These are phyloP conservation scores for Benthosema pterotum DNA, from an alignment of 2,797 vertebrate species.

Conservation along the genomic window DNA sequence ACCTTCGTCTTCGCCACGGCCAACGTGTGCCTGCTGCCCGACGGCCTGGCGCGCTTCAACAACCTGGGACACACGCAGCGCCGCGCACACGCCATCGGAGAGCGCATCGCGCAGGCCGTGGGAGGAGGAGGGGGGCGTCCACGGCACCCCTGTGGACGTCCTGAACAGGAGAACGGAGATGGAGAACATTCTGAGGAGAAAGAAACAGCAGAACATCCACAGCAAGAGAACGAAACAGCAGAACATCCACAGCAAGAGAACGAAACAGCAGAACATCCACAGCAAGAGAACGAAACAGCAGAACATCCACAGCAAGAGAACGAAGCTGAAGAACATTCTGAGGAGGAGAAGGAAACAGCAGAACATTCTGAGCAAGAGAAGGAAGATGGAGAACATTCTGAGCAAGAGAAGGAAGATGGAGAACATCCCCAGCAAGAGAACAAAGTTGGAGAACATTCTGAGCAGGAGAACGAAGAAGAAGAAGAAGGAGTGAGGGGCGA, in stretches of 20 bases:
- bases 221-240: slow-evolving; percentile 42
- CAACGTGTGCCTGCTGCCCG: slow-evolving; percentile 86
- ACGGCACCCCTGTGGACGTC: too few species aligned
- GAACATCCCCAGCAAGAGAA: slow-evolving; percentile 57
- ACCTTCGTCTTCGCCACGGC: slow-evolving; percentile 79
- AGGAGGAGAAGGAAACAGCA: slow-evolving; percentile 41
- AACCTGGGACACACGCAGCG: slow-evolving; percentile 80
- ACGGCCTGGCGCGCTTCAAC: slow-evolving; percentile 86
- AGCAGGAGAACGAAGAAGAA: slow-evolving; percentile 42
- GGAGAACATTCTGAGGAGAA: too few species aligned
- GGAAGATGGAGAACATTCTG: slow-evolving; percentile 42
- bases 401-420: slow-evolving; percentile 42
- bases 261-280: slow-evolving; percentile 41
- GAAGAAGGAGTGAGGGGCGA: slow-evolving; percentile 55
- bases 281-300: slow-evolving; percentile 42
- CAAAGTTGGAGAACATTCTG: slow-evolving; percentile 42
- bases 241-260: slow-evolving; percentile 57
- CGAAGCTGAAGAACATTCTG: slow-evolving; percentile 42
- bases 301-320: slow-evolving; percentile 57
- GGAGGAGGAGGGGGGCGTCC: slow-evolving; percentile 58
- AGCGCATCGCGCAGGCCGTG: slow-evolving; percentile 66
- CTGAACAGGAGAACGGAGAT: slow-evolving; percentile 50
- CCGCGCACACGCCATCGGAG: slow-evolving; percentile 65
- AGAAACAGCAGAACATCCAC: too few species aligned
- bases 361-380: slow-evolving; percentile 58